These are phyloP conservation scores for Euplexia lucipara DNA, from an alignment of 2,888 invertebrate species.

Conservation along the genomic window DNA sequence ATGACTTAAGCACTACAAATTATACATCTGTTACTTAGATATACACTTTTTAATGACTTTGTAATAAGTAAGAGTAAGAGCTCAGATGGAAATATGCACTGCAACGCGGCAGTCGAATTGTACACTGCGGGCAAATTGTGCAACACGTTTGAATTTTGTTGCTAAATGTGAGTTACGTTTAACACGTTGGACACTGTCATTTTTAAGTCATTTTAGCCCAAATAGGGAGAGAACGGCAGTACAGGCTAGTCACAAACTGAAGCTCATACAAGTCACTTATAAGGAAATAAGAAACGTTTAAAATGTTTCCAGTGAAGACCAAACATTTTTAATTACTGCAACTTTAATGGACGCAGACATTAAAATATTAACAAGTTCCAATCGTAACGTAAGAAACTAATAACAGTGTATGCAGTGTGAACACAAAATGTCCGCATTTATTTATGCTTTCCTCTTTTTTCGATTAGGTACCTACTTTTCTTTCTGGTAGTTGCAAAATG, in stretches of 20 bases:
- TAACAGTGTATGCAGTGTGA: conserved; percentile 18
- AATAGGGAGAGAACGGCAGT: conserved; percentile 34
- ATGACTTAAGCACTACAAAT: conserved; percentile 54
- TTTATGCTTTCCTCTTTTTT: conserved; percentile 29
- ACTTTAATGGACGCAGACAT: conserved; percentile 15
- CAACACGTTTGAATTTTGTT: conserved; percentile 3
- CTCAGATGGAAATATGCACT: conserved; percentile 17
- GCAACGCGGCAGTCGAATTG: conserved; percentile 21
- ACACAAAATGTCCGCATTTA: conserved; percentile 15
- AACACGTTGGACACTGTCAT: neutral
- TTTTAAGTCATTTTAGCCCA: conserved; percentile 13
- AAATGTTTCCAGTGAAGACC: conserved; percentile 44
- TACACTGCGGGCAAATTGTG: neutral
- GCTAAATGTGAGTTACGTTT: neutral
- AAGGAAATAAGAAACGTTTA: conserved; percentile 39
- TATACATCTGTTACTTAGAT: conserved; percentile 48
- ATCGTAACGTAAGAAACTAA: conserved; percentile 24
- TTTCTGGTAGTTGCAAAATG: conserved; percentile 30
- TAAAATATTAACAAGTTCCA: conserved; percentile 8
- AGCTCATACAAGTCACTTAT: conserved; percentile 21
- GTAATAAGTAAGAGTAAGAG: conserved; percentile 20
- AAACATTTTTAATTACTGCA: conserved; percentile 40
- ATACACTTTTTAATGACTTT: conserved; percentile 41
- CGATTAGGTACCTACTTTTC: conserved; percentile 16
- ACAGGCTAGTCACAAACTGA: conserved; percentile 16